Evolutionary conservation across 2,888 invertebrate species (phyloP), one percentile per base, ranked within the genome.

Genomic region (Byasa hedistus): DNA sequence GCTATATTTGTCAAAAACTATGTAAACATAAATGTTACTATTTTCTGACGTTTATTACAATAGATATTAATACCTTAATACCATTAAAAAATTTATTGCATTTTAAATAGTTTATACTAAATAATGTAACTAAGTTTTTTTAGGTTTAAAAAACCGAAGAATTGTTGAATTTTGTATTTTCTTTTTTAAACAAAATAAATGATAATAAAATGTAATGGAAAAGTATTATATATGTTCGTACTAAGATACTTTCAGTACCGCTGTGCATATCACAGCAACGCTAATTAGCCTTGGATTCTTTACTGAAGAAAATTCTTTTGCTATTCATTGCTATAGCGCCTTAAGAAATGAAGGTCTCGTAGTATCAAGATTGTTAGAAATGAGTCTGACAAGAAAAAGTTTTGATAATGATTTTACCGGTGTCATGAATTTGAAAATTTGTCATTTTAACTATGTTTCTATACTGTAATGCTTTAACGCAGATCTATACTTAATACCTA

Each of bases 261-360:
- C 36, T 8, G 10, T 54, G 61, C 32, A 61, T 61, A 36, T 61
- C 27, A 27, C 21, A 61, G 54, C 52, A 54, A 22, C 22, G 36
- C 61, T 61, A 61, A 61, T 61, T 61, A 61, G 52, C 61, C 61
- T 61, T 54, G 54, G 61, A 51, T 27, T 27, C 36, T 22, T 22
- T 54, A 36, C 36, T n/a, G 22, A 17, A 22, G 23, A 61, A 61
- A 51, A 60, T 22, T 61, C 61, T 61, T 61, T 61, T 36, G 54
- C 22, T 22, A 61, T 52, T 32, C 61, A 10, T 54, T 32, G 36
- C 61, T 27, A 15, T 32, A 7, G 61, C 51, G 54, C 61, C 61
- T 61, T 54, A 54, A 36, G 54, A 61, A 54, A 54, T 54, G 54
- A 61, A 39, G 36, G 54, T 54, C 52, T 21, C 22, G 21, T 15